Evolutionary conservation across 2,797 vertebrate genomes (phyloP).

Genomic region (Gila robusta): DNA sequence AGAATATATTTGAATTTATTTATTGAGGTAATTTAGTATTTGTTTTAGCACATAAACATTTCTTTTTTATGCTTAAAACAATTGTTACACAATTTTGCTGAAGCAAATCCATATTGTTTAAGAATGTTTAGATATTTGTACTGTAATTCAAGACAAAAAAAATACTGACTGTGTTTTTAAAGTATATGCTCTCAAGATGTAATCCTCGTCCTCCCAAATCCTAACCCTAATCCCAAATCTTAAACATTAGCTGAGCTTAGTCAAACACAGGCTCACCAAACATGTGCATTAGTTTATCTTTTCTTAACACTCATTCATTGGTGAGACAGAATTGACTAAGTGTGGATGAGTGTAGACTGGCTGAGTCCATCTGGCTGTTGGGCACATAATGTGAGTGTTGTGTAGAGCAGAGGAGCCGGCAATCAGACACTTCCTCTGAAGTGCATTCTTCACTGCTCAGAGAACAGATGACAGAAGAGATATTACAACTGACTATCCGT

Average conservation of each 20-base stretch:
- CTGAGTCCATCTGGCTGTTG: conserved; percentile 30
- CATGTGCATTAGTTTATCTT: conserved; percentile 27
- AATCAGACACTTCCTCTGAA: conserved; percentile 12
- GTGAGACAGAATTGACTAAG: conserved; percentile 59
- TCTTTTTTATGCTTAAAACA: neutral
- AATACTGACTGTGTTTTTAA: conserved; percentile 6
- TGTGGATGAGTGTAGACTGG: conserved; percentile 45
- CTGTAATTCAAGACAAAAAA: conserved; percentile 8
- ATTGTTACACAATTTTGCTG: neutral
- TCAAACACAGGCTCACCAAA: conserved; percentile 8
- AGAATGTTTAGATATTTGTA: neutral
- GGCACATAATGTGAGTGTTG: conserved; percentile 19
- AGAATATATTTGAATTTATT: no score
- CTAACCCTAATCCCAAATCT: conserved; percentile 31
- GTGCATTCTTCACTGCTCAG: neutral
- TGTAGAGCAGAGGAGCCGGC: neutral
- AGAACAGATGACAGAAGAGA: conserved; percentile 7
- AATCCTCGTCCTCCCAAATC: conserved; percentile 29
- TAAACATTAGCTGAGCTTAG: conserved; percentile 31
- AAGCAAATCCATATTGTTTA: neutral
- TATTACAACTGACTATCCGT: neutral
- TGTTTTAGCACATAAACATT: neutral
- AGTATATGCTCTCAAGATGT: neutral
- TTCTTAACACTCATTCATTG: conserved; percentile 20
- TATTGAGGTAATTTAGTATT: neutral